Evolutionary conservation across 2,888 invertebrate species (phyloP).

Genomic region (Adelognathus sp.): DNA sequence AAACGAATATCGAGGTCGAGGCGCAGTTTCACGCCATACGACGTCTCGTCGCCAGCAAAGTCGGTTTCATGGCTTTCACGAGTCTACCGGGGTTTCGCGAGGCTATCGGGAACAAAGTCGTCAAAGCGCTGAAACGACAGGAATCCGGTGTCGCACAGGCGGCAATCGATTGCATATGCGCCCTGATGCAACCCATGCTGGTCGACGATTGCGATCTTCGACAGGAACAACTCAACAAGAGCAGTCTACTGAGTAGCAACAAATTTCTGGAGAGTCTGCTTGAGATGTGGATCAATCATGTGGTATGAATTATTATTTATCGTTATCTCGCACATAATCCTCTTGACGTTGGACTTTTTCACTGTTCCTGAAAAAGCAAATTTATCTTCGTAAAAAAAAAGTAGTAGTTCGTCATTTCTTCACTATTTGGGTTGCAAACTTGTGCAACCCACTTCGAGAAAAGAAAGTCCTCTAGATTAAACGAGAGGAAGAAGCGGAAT

Average conservation of each 20-base stretch:
- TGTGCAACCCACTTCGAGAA: no score
- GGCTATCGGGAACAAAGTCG: conserved; percentile 95
- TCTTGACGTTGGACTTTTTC: no score
- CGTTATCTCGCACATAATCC: background rate
- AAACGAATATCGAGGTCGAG: conserved; percentile 90
- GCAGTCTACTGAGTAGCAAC: conserved; percentile 94
- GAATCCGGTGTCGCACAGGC: conserved; percentile 96
- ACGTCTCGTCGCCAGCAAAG: conserved; percentile 97
- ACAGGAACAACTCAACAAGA: conserved; percentile 99
- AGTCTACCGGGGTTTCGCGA: conserved; percentile 95
- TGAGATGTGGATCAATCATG: conserved; percentile 97
- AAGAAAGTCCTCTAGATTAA: no score
- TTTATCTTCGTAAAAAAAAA: no score
- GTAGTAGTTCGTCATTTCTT: no score
- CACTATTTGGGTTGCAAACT: no score
- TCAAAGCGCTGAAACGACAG: conserved; percentile 93
- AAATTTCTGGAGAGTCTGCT: conserved; percentile 96
- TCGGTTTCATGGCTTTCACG: conserved; percentile 98
- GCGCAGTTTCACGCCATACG: conserved; percentile 97
- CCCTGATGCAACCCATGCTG: conserved; percentile 99
- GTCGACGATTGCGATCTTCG: conserved; percentile 97
- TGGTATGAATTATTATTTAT: conserved; percentile 85
- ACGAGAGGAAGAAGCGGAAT: no score
- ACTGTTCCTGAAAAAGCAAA: no score
- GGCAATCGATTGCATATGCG: conserved; percentile 98